Conservation (phyloP, 2,113 vertebrate genomes). For the Sprattus sprattus region DNA sequence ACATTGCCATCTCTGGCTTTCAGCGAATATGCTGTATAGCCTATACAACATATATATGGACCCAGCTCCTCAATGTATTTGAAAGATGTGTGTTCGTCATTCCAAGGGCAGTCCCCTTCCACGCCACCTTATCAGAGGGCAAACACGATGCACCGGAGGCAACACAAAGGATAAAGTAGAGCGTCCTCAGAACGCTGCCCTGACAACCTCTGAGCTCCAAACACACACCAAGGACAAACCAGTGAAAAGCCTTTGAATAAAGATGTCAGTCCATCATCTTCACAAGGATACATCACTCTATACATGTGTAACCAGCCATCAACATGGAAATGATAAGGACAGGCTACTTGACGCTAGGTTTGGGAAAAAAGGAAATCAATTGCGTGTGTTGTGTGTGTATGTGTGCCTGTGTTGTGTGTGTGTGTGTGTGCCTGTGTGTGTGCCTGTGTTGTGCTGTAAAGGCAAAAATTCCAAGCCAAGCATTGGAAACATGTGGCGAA, state of each 20-base stretch:
- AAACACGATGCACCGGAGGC: constrained; percentile 13
- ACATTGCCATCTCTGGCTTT: not conserved
- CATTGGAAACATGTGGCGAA: not conserved
- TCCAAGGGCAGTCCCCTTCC: constrained; percentile 23
- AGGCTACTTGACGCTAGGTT: not conserved
- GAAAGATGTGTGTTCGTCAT: constrained; percentile 31
- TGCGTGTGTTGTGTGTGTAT: not conserved
- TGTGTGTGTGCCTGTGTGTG: not conserved
- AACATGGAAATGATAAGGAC: not conserved
- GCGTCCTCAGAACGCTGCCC: not conserved
- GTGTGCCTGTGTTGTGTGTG: constrained; percentile 3
- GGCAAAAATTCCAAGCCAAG: not conserved
- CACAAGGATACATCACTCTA: constrained; percentile 1
- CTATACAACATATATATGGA: not conserved
- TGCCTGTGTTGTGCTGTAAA: not conserved
- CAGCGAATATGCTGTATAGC: not conserved
- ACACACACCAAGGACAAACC: constrained; percentile 14
- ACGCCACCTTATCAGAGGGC: constrained; percentile 34
- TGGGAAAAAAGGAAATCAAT: not conserved
- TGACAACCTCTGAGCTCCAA: not conserved
- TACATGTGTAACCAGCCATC: not conserved
- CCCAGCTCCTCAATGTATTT: not conserved
- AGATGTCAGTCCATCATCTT: not conserved
- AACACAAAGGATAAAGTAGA: not conserved
- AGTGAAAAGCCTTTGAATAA: not conserved